Percentiles rank a stretch among this genome's conserved stretches.
These are phyloP conservation scores for Cyphomyrus discorhynchus DNA, from an alignment of 2,113 vertebrate species.

Conservation along the genomic window DNA sequence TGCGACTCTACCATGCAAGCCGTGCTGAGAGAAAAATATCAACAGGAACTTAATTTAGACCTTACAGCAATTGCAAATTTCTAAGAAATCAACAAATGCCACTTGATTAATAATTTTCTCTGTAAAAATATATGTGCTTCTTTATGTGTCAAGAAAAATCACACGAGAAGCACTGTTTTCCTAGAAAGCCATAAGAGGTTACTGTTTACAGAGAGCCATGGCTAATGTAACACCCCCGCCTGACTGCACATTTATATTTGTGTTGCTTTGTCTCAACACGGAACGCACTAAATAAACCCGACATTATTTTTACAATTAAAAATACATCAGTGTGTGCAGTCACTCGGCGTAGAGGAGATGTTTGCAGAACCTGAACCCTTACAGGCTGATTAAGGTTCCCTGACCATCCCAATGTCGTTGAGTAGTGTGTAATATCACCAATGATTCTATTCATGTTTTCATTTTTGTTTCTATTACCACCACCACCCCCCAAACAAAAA, in stretches of 20 bases:
- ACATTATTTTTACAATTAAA: slow-evolving; percentile 47
- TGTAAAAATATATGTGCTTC: background rate
- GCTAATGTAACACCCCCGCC: slow-evolving; percentile 62
- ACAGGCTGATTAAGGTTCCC: slow-evolving; percentile 39
- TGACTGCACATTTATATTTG: slow-evolving; percentile 53
- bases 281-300: slow-evolving; percentile 50
- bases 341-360: slow-evolving; percentile 24
- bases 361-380: slow-evolving; percentile 42
- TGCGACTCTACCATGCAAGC: slow-evolving; percentile 29
- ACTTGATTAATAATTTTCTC: background rate
- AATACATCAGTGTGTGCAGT: slow-evolving; percentile 39
- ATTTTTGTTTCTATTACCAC: slow-evolving; percentile 47
- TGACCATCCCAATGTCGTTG: slow-evolving; percentile 40
- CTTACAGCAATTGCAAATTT: background rate
- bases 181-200: background rate
- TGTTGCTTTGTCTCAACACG: slow-evolving; percentile 55
- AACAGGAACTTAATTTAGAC: slow-evolving; percentile 40
- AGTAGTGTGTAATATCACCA: slow-evolving; percentile 57
- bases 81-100: background rate
- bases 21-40: slow-evolving; percentile 23
- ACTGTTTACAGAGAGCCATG: slow-evolving; percentile 58
- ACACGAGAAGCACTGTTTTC: background rate
- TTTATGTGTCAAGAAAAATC: background rate
- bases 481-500: slow-evolving; percentile 36
- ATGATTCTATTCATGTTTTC: slow-evolving; percentile 63